Percentiles rank a stretch among this genome's conserved stretches.
These are phyloP conservation scores for Clostera curtula DNA, from an alignment of 2,888 invertebrate species.

Conservation along the genomic window DNA sequence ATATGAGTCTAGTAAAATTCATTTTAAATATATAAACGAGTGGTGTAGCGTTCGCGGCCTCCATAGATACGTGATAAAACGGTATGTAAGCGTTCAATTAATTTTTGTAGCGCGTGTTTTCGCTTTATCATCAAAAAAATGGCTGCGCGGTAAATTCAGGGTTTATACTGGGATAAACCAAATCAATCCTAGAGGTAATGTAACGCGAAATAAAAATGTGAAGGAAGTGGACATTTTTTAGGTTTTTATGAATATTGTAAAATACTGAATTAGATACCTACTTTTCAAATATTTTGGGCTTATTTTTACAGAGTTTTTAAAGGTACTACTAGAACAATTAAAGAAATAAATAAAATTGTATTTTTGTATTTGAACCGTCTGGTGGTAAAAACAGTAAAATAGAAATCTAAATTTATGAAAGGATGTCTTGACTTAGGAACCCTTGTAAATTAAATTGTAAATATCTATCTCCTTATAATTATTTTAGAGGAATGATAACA, in stretches of 20 bases:
- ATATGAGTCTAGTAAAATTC: constrained; percentile 4
- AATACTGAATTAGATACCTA: too few relatives aligned
- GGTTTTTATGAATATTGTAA: too few relatives aligned
- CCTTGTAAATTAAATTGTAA: too few relatives aligned
- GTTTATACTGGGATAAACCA: not conserved
- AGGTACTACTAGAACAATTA: not conserved
- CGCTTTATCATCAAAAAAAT: not conserved
- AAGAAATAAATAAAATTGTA: constrained; percentile 7
- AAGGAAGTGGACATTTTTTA: too few relatives aligned
- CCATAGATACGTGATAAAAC: constrained; percentile 1
- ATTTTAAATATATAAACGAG: constrained; percentile 14
- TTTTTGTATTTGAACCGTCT: too few relatives aligned
- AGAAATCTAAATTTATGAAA: too few relatives aligned
- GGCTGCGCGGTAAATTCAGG: not conserved
- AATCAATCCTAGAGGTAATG: not conserved
- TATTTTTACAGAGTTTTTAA: not conserved
- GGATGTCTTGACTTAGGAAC: too few relatives aligned
- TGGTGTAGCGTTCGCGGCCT: constrained; percentile 12
- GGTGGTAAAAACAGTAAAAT: too few relatives aligned
- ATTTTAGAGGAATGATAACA: too few relatives aligned
- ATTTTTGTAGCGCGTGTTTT: not conserved
- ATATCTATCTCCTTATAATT: too few relatives aligned
- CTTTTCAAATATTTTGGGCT: too few relatives aligned
- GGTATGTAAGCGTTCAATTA: constrained; percentile 4
- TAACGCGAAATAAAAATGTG: not conserved